Evolutionary conservation across 2,113 vertebrate genomes (phyloP).

Genomic region (Xyrauchen texanus): DNA sequence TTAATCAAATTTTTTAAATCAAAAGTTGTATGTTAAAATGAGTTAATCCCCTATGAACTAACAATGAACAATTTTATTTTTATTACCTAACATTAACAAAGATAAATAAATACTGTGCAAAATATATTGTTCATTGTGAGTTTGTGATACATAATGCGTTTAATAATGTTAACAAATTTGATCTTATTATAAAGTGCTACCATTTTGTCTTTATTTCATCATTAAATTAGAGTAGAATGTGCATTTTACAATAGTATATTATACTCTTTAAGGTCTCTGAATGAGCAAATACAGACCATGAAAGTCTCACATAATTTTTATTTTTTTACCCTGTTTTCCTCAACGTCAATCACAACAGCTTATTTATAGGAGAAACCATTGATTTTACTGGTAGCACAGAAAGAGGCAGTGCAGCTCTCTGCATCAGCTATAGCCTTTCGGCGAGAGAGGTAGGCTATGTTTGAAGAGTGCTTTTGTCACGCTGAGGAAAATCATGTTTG

Average conservation of each 20-base stretch:
- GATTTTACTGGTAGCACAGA: slow-evolving; percentile 2
- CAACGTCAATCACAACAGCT: not conserved
- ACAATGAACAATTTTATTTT: too few relatives aligned
- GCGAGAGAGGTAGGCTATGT: slow-evolving; percentile 35
- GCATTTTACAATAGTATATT: not conserved
- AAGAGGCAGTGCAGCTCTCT: not conserved
- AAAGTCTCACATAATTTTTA: not conserved
- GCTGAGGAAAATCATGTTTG: slow-evolving; percentile 80
- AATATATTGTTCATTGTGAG: too few relatives aligned
- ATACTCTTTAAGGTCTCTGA: not conserved
- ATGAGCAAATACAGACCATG: not conserved
- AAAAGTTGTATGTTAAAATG: too few relatives aligned
- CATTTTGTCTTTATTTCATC: too few relatives aligned
- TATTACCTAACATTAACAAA: too few relatives aligned
- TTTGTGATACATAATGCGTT: too few relatives aligned
- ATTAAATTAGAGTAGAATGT: not conserved
- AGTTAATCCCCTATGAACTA: too few relatives aligned
- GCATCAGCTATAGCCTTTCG: not conserved
- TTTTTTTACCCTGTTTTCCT: not conserved
- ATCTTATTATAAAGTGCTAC: too few relatives aligned
- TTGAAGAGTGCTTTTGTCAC: slow-evolving; percentile 70
- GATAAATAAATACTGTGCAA: too few relatives aligned
- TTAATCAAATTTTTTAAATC: too few relatives aligned
- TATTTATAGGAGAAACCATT: slow-evolving; percentile 31
- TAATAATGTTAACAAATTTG: too few relatives aligned